Conservation (phyloP, 2,797 vertebrate species). For the Sandelia bainsii region DNA sequence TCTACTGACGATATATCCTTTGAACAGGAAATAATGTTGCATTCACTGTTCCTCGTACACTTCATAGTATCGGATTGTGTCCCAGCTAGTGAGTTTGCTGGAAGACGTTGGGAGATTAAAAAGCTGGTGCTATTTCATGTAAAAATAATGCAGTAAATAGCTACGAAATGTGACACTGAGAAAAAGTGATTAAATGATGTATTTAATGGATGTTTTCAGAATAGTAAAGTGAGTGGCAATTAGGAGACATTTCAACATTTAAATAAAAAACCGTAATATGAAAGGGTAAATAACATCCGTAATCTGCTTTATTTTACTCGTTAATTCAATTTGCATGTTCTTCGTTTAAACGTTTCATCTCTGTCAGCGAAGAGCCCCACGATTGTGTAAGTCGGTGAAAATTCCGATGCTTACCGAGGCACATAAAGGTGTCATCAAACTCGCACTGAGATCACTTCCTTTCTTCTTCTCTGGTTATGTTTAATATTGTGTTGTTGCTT, state of each 20-base stretch:
- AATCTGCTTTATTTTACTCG: background rate
- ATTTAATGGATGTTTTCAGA: background rate
- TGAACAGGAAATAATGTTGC: slow-evolving; percentile 72
- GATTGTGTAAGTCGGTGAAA: background rate
- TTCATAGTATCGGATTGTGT: fast-evolving
- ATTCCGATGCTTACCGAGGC: slow-evolving; percentile 2
- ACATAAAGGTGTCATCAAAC: slow-evolving; percentile 27
- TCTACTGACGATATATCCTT: slow-evolving; percentile 49
- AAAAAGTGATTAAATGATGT: fast-evolving
- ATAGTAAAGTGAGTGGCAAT: background rate
- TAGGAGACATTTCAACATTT: background rate
- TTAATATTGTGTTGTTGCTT: background rate
- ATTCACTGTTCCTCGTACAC: slow-evolving; percentile 42
- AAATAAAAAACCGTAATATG: no score
- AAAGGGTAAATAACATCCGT: background rate
- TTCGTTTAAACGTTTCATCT: background rate
- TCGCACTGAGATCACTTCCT: slow-evolving; percentile 73
- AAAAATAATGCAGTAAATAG: background rate
- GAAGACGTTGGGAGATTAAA: no score
- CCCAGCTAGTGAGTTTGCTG: background rate
- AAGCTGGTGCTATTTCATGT: background rate
- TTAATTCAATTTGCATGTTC: no score
- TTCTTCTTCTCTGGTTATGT: slow-evolving; percentile 8
- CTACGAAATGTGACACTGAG: fast-evolving
- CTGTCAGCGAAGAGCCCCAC: background rate